These are phyloP conservation scores for Philopedon plagiatum DNA, from an alignment of 2,888 invertebrate species.

Conservation along the genomic window DNA sequence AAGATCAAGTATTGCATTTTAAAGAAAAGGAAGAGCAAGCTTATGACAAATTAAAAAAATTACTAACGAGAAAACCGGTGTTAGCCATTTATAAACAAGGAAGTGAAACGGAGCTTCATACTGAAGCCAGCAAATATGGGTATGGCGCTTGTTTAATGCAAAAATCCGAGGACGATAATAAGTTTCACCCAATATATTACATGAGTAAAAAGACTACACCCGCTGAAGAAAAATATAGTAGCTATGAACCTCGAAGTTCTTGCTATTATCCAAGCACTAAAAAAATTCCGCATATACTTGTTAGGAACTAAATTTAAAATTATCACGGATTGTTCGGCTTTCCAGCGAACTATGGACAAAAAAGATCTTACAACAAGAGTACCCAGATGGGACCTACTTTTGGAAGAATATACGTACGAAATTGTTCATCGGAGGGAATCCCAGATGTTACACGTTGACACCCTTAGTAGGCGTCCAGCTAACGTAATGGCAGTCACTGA, in stretches of 20 bases:
- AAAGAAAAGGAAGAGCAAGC: background rate
- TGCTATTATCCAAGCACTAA: constrained; percentile 58
- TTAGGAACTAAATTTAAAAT: too few species aligned
- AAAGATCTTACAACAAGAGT: constrained; percentile 56
- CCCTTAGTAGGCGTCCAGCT: constrained; percentile 1
- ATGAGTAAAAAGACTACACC: too few species aligned
- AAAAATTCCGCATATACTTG: too few species aligned
- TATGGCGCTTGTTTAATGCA: too few species aligned
- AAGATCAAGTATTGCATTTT: background rate
- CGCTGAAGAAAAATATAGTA: too few species aligned
- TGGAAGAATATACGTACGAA: constrained; percentile 58
- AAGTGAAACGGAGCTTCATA: too few species aligned
- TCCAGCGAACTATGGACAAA: constrained; percentile 58
- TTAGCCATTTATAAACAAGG: too few species aligned
- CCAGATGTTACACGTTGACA: constrained; percentile 16
- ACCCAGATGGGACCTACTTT: constrained; percentile 58
- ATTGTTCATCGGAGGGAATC: constrained; percentile 57
- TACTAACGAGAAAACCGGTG: constrained; percentile 43
- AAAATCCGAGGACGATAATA: too few species aligned
- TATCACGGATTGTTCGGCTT: too few species aligned
- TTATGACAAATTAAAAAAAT: constrained; percentile 49
- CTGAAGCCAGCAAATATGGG: too few species aligned
- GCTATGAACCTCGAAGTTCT: constrained; percentile 24
- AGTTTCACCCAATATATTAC: too few species aligned
- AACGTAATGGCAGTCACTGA: constrained; percentile 9